Conservation (phyloP, 2,888 invertebrate genomes). For the Clepsis dumicolana region DNA sequence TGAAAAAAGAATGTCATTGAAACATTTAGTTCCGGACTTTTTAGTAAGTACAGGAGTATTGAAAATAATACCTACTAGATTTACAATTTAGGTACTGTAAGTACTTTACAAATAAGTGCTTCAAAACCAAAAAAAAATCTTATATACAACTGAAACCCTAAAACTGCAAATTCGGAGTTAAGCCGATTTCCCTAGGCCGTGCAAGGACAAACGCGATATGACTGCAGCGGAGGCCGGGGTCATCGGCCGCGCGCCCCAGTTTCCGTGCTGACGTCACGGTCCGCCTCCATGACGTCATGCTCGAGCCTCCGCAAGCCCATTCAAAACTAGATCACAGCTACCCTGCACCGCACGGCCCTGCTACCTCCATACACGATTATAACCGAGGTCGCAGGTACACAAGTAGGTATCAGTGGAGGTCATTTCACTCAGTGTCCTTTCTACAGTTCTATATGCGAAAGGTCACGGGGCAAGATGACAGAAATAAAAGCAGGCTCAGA, state of each 20-base stretch:
- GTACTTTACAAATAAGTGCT: too few relatives aligned
- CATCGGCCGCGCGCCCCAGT: slow-evolving; percentile 79
- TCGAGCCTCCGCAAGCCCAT: slow-evolving; percentile 77
- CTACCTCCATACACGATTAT: slow-evolving; percentile 55
- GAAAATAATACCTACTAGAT: too few relatives aligned
- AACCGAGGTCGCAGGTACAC: slow-evolving; percentile 60
- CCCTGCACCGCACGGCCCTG: slow-evolving; percentile 59
- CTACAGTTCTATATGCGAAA: slow-evolving; percentile 62
- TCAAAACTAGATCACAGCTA: slow-evolving; percentile 82
- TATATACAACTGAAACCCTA: background rate
- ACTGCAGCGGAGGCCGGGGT: slow-evolving; percentile 73
- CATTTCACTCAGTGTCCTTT: slow-evolving; percentile 62
- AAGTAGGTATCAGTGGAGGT: slow-evolving; percentile 65
- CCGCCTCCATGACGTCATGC: slow-evolving; percentile 81
- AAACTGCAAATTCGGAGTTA: slow-evolving; percentile 48
- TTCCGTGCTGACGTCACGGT: slow-evolving; percentile 77
- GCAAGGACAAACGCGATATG: slow-evolving; percentile 62
- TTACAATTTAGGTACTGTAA: too few relatives aligned
- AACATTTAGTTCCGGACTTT: too few relatives aligned
- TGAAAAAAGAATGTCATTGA: too few relatives aligned
- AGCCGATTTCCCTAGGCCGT: slow-evolving; percentile 42
- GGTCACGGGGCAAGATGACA: slow-evolving; percentile 52
- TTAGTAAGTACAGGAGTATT: too few relatives aligned
- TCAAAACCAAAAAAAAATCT: too few relatives aligned
- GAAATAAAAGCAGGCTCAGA: background rate